phyloP scores from a whole-genome alignment of 2,888 invertebrate species.

The Conops quadrifasciatus region DNA sequence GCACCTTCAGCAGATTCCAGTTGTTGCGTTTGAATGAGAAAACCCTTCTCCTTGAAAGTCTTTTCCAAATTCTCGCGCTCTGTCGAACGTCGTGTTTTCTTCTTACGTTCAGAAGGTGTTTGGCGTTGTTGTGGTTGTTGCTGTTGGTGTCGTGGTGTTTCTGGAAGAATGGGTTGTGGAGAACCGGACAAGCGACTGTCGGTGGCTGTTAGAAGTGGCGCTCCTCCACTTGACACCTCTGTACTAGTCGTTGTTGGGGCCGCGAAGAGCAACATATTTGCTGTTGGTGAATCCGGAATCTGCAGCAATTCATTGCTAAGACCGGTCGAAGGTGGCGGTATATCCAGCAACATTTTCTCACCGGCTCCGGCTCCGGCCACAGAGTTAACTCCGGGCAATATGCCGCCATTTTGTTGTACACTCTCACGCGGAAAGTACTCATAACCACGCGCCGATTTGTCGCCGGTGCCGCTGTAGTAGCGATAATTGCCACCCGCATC shows the following conservation, averaged over 20 bases:
- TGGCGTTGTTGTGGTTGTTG: neutral
- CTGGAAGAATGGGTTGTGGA: slow-evolving; percentile 17
- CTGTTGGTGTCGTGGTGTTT: neutral
- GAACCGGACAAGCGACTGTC: slow-evolving; percentile 13
- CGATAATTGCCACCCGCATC: slow-evolving; percentile 89
- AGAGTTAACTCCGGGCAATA: slow-evolving; percentile 67
- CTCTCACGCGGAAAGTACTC: slow-evolving; percentile 81
- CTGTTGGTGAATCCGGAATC: slow-evolving; percentile 59
- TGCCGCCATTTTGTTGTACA: slow-evolving; percentile 70
- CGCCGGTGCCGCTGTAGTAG: slow-evolving; percentile 87
- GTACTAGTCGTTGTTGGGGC: slow-evolving; percentile 35
- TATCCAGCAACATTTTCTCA: slow-evolving; percentile 54
- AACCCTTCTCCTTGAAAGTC: slow-evolving; percentile 92
- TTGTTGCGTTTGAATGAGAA: slow-evolving; percentile 92
- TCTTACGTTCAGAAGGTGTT: slow-evolving; percentile 64
- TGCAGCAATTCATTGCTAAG: slow-evolving; percentile 61
- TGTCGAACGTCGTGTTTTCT: slow-evolving; percentile 82
- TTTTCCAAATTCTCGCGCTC: slow-evolving; percentile 89
- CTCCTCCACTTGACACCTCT: neutral
- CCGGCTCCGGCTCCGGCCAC: slow-evolving; percentile 66
- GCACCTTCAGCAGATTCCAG: slow-evolving; percentile 92
- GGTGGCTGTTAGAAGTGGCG: slow-evolving; percentile 3
- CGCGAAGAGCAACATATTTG: slow-evolving; percentile 49
- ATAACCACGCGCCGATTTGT: slow-evolving; percentile 79
- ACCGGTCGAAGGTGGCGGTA: slow-evolving; percentile 61